Evolutionary conservation across 2,113 vertebrate species (phyloP), one percentile per base, ranked within the genome.

Genomic region (Anolis sagrei): DNA sequence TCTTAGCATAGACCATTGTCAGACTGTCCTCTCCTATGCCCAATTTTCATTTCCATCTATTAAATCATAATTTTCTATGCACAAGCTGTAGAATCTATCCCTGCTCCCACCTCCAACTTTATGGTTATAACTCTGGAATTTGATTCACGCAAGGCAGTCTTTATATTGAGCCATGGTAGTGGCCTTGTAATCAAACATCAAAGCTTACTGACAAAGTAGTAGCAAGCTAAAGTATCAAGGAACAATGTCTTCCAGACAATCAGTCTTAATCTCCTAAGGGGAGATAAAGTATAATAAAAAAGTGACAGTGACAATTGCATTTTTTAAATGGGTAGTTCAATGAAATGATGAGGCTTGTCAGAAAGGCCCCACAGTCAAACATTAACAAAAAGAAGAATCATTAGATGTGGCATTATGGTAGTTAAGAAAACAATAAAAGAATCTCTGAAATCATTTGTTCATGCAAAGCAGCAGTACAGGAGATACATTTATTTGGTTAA

Each of bases 341-440:
- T n/a, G 74, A 86, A 80, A 86, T 74, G 77, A 86, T 80, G 77
- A 64, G 69, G 29, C 69, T 85, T 86, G 77, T 86, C 84, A 86
- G 77, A 74, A 79, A 79, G 39, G 36, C 69, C 76, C 84, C 34
- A 62, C 51, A 74, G 54, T 75, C 69, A 86, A 62, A 80, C 54
- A 86, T 83, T 75, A 75, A 74, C 14, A 16, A 80, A 77, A 80
- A 85, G 27, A 84, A 80, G 36, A 80, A 49, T 36, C 14, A 86
- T 74, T 86, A 86, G 69, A 74, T 74, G 69, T 74, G 77, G 58
- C 84, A 80, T 86, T 80, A 74, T 86, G 84, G 77, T 80, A 80
- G 48, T 80, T 80, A 86, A 86, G 69, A 80, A 86, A 86, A 86
- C 69, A 86, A 58, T 86, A 80, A 74, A 86, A 86, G 69, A 34